Evolutionary conservation across 2,113 vertebrate species (phyloP), one percentile per base, ranked within the genome.

Genomic region (Atractosteus spatula): DNA sequence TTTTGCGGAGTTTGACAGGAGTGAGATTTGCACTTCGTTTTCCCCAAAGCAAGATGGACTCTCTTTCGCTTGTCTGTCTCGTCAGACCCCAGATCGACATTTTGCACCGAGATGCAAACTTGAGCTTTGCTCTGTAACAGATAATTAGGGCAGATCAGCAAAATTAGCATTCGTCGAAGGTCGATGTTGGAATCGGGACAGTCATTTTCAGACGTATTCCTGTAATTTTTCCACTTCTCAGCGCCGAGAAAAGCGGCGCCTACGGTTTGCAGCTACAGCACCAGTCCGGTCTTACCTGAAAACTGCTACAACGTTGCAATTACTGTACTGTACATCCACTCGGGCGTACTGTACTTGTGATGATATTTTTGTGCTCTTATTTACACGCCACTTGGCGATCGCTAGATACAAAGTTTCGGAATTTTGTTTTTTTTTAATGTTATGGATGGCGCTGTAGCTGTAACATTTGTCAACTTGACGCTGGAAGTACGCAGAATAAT

Each of bases 1-100:
- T 85, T 89, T 71, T 82, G 84, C 76, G 83, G 91, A 93, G 92
- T 93, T 93, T 91, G 91, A 91, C 93, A 94, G 84, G 74, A 91
- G 88, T 89, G 87, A 90, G 89, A 90, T 94, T 92, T 92, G 85
- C 84, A 93, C 91, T 94, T 89, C 82, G 80, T 89, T 87, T 91
- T 90, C 87, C 89, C 90, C 91, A 83, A 95, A 93, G 95, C 96
- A 97, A 97, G 95, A 97, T 98, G 96, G 96, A 96, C 95, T 97
- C 96, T 95, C 91, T 81, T 84, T 85, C 87, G 86, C 89, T 80
- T 84, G 88, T 90, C 91, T 91, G 92, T 93, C 94, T 96, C 94
- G 94, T 94, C 94, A 94, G 89, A 89, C 91, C 83, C 88, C 83
- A 89, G 83, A 95, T 93, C 93, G 95, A 95, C 95, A 94, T 96